Evolutionary conservation across 2,797 vertebrate species (phyloP).

Genomic region (Thalassophryne amazonica): DNA sequence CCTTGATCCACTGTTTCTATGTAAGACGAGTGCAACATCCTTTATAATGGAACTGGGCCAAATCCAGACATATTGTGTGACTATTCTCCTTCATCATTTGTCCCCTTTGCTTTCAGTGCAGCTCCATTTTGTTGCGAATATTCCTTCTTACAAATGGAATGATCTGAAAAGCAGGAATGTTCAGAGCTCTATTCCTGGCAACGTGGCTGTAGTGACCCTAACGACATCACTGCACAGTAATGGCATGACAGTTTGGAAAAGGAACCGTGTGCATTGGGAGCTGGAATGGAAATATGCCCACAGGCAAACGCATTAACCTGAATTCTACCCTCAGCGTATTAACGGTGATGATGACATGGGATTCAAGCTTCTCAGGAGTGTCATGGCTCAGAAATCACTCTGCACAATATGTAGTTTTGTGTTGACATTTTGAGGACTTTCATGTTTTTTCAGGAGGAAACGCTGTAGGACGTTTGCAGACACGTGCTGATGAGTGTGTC

Average conservation of each 20-base stretch:
- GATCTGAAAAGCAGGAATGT: too few relatives aligned
- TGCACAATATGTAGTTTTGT: neutral
- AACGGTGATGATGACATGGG: slow-evolving; percentile 39
- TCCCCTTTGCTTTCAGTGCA: too few relatives aligned
- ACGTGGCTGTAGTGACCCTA: slow-evolving; percentile 28
- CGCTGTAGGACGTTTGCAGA: neutral
- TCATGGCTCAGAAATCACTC: slow-evolving; percentile 1
- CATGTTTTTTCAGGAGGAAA: neutral
- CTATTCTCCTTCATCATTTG: too few relatives aligned
- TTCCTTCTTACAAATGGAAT: too few relatives aligned
- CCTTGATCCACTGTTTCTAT: too few relatives aligned
- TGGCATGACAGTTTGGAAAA: slow-evolving; percentile 47
- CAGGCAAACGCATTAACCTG: slow-evolving; percentile 67
- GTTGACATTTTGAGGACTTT: neutral
- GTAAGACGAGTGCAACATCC: too few relatives aligned
- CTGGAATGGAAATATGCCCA: slow-evolving; percentile 61
- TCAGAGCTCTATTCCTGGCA: slow-evolving; percentile 25
- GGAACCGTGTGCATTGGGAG: slow-evolving; percentile 46
- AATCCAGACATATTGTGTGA: too few relatives aligned
- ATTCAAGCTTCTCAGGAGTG: slow-evolving; percentile 3
- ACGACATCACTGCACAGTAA: slow-evolving; percentile 45
- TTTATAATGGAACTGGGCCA: too few relatives aligned
- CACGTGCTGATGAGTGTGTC: neutral
- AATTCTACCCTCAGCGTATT: slow-evolving; percentile 53
- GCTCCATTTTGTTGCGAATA: neutral